A percentile compares a stretch with the other conserved stretches of the same genome.
Evolutionary conservation across 2,797 vertebrate species (phyloP).

Genomic region (Tamandua tetradactyla): DNA sequence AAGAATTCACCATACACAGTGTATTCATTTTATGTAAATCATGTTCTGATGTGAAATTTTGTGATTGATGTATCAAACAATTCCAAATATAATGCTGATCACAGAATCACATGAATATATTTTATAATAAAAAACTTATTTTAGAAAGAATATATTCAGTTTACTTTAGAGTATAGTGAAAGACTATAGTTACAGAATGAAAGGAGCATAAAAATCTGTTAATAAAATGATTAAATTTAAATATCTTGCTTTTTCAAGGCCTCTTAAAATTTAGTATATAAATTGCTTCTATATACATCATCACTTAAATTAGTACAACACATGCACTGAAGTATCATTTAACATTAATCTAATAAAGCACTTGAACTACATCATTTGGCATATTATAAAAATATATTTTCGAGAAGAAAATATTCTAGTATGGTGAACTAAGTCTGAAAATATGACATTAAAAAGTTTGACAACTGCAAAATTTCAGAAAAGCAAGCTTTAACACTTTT

Average conservation of each 20-base stretch:
- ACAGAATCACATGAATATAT: not conserved
- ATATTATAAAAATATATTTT: not conserved
- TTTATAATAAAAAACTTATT: not conserved
- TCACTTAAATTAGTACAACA: not conserved
- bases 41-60: not conserved
- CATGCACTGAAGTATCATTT: too few relatives aligned
- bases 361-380: not conserved
- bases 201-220: not conserved
- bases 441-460: not conserved
- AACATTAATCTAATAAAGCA: too few relatives aligned
- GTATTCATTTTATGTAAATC: not conserved
- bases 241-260: not conserved
- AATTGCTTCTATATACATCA: not conserved
- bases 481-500: not conserved
- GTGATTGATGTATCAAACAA: not conserved
- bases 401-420: not conserved
- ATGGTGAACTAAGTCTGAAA: not conserved
- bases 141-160: not conserved
- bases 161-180: not conserved
- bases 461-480: not conserved
- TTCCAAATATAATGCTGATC: not conserved
- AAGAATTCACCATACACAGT: not conserved
- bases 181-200: not conserved
- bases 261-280: slow-evolving; percentile 14
- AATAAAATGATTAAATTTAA: not conserved